Evolutionary conservation across 2,113 vertebrate species (phyloP).

Genomic region (Lepus americanus): DNA sequence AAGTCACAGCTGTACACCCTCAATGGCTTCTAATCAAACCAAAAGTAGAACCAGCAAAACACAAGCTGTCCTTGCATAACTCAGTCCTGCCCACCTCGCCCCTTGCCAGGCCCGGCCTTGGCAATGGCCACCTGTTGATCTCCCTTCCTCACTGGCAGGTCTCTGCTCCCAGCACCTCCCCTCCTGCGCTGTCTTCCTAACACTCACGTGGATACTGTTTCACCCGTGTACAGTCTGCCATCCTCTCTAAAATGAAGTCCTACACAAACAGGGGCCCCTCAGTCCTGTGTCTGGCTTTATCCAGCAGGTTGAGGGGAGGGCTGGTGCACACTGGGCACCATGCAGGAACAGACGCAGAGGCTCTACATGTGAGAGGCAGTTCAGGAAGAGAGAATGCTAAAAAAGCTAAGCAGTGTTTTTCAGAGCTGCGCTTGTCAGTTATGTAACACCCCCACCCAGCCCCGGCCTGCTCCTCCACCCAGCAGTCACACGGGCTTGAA

Average conservation of each 20-base stretch:
- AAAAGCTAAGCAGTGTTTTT: not conserved
- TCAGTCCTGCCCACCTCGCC: not conserved
- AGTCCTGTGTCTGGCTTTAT: not conserved
- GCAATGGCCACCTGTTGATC: not conserved
- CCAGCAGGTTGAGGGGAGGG: no score
- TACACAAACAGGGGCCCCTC: not conserved
- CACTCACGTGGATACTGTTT: not conserved
- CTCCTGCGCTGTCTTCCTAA: not conserved
- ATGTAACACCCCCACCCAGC: not conserved
- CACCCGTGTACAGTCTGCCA: not conserved
- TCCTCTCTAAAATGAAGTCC: not conserved
- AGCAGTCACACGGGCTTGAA: not conserved
- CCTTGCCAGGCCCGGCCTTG: not conserved
- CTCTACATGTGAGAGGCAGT: not conserved
- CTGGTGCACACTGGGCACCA: not conserved
- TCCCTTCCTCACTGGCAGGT: not conserved
- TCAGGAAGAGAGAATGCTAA: not conserved
- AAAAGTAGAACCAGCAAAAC: not conserved
- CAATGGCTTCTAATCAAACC: not conserved
- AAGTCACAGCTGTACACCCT: not conserved
- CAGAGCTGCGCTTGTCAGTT: not conserved
- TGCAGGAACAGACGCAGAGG: not conserved
- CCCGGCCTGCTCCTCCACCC: not conserved
- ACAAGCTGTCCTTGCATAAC: not conserved
- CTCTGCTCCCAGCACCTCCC: not conserved